These are phyloP conservation scores for Fissipunctia ypsillon DNA, from an alignment of 2,888 invertebrate genomes.

Conservation along the genomic window DNA sequence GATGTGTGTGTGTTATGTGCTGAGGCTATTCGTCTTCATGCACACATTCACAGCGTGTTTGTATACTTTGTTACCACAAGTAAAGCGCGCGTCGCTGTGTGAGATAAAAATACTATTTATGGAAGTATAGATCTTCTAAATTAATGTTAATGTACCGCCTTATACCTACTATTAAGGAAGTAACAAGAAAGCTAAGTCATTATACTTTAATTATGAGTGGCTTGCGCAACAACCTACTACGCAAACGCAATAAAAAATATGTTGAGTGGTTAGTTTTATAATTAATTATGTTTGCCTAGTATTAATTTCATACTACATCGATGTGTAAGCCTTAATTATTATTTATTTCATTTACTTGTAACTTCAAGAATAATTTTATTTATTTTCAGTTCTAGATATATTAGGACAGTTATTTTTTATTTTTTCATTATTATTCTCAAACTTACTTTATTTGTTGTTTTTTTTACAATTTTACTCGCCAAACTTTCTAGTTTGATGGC, in stretches of 20 bases:
- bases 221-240: not conserved
- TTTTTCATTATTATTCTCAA: too few species aligned
- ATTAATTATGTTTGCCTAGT: slow-evolving; percentile 8
- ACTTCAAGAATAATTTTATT: not conserved
- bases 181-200: not conserved
- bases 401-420: too few species aligned
- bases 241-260: not conserved
- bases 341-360: not conserved
- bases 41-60: too few species aligned
- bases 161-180: not conserved
- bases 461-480: too few species aligned
- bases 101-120: too few species aligned
- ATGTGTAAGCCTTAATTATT: not conserved
- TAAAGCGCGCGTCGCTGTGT: too few species aligned
- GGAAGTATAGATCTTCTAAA: not conserved
- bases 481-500: too few species aligned
- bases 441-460: too few species aligned
- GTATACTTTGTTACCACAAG: too few species aligned
- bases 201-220: not conserved
- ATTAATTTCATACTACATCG: not conserved
- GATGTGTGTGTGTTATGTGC: too few species aligned
- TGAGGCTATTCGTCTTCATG: too few species aligned
- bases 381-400: not conserved
- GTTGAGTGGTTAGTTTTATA: not conserved
- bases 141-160: not conserved